Base-by-base conservation (phyloP, 2,797 vertebrate species). In the Gymnoscopelus microlampas region DNA sequence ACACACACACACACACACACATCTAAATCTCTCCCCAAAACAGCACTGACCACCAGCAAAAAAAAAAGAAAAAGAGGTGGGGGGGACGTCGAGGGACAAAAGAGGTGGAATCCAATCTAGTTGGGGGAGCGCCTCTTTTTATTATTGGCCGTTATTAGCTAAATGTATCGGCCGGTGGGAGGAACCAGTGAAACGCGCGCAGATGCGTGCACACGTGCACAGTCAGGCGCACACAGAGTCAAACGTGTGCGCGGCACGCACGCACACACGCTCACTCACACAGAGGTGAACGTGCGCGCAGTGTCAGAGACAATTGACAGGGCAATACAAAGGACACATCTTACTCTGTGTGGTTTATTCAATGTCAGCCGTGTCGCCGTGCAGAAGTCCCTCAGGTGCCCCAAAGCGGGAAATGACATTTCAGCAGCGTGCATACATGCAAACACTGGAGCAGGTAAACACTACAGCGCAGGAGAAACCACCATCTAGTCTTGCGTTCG, bases 81-180 rank as follows among this genome's bases (percentile, higher is more conserved):
- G 57, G 11, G 76, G 82, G 66, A 55, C 50, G 59, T 11, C 35
- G 29, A 59, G 71, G 58, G 81, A 89, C 88, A 89, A 88, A 88
- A 81, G 87, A 85, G 79, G 70, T 39, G 77, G 81, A 89, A 91
- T 89, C 85, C 89, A 91, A 92, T 94, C 85, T 82, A 82, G 84
- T 75, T 60, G 76, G 76, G 77, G 39, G 39, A 9, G 39, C 39
- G 39, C 81, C 76, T 86, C 80, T 87, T 89, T 91, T 79, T 88
- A 87, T 87, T 80, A 82, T 85, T 84, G 8, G 23, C 82, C 81
- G 88, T 93, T 92, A 92, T 93, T 91, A 91, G 83, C 90, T 88
- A 89, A 92, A 93, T 89, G 88, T 88, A 88, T 81, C 82, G 54
- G 68, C 39, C 54, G 15, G 66, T 5, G 1, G 76, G 64, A 81